phyloP scores from a whole-genome alignment of 2,888 invertebrate species.

The Nephrotoma flavescens region DNA sequence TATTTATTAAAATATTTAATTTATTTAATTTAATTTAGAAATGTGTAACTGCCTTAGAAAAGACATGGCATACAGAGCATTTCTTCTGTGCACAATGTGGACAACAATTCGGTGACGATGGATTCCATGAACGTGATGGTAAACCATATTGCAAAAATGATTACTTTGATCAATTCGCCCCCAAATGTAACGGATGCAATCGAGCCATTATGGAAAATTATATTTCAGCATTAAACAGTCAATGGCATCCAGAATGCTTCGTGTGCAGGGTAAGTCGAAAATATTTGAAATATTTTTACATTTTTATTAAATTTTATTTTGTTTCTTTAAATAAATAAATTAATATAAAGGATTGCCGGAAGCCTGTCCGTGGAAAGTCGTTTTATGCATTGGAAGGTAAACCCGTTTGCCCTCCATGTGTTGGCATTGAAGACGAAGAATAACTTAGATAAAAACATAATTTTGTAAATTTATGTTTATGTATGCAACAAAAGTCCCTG shows the following conservation, averaged over 20 bases:
- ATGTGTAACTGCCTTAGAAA: constrained; percentile 95
- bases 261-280: constrained; percentile 81
- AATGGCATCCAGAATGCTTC: constrained; percentile 98
- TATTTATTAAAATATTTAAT: neutral
- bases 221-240: constrained; percentile 90
- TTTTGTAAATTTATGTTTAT: neutral
- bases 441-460: constrained; percentile 24
- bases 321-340: constrained; percentile 1
- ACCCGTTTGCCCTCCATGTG: constrained; percentile 88
- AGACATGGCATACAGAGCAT: constrained; percentile 98
- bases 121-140: constrained; percentile 92
- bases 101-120: constrained; percentile 92
- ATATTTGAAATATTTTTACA: constrained; percentile 1
- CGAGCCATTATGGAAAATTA: constrained; percentile 96
- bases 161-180: constrained; percentile 96
- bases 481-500: neutral
- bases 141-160: constrained; percentile 93
- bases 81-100: constrained; percentile 98
- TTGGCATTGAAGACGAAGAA: constrained; percentile 79
- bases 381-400: constrained; percentile 96
- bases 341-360: constrained; percentile 75
- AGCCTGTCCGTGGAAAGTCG: constrained; percentile 82
- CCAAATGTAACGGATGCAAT: constrained; percentile 92
- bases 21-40: constrained; percentile 51
- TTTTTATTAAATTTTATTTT: constrained; percentile 16